A percentile compares a stretch with the other conserved stretches of the same genome.
These are phyloP conservation scores for Tribolium freemani DNA, from an alignment of 2,888 invertebrate species.

Conservation along the genomic window DNA sequence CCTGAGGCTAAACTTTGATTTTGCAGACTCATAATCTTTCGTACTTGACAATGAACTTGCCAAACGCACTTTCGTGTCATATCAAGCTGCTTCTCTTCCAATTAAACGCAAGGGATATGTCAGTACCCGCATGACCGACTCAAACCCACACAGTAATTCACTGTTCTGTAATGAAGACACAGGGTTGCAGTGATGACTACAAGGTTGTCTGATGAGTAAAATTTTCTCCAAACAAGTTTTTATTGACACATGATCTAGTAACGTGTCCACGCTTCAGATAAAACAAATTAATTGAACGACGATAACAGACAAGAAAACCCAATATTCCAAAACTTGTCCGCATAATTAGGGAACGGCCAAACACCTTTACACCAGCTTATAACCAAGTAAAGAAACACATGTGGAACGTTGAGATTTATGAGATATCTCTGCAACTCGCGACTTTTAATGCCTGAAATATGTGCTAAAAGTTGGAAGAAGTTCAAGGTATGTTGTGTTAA, in stretches of 20 bases:
- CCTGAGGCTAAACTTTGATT: conserved; percentile 45
- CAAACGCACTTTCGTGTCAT: conserved; percentile 7
- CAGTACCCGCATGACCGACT: conserved; percentile 21
- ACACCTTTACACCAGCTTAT: not conserved
- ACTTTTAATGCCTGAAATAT: conserved; percentile 29
- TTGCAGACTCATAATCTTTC: conserved; percentile 43
- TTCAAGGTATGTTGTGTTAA: conserved; percentile 29
- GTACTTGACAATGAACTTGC: conserved; percentile 36
- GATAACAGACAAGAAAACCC: conserved; percentile 29
- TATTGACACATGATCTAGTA: conserved; percentile 25
- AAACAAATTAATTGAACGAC: conserved; percentile 27
- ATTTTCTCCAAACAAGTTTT: conserved; percentile 23
- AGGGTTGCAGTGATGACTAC: conserved; percentile 37
- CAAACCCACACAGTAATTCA: conserved; percentile 29
- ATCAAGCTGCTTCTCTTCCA: not conserved
- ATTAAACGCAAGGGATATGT: conserved; percentile 12
- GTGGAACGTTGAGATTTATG: conserved; percentile 26
- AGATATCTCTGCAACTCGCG: conserved; percentile 12
- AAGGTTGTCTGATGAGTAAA: conserved; percentile 51
- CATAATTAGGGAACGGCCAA: conserved; percentile 11
- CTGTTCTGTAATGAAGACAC: conserved; percentile 17
- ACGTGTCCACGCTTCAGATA: conserved; percentile 40
- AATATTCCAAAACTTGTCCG: conserved; percentile 18
- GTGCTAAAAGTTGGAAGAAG: conserved; percentile 36
- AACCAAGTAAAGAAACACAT: conserved; percentile 14